These are phyloP conservation scores for cat (Felis catus) DNA, from an alignment of 2,113 vertebrate species.

Conservation along the genomic window F.catus_Fca126_mat1.0 CM031412.1:102396501-102397000, in stretches of 20 bases:
- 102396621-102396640: no score
- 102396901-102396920: background rate
- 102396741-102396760: background rate
- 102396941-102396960: rapidly evolving
- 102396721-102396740: background rate
- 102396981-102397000: background rate
- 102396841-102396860: background rate
- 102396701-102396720: no score
- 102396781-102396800: background rate
- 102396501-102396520: background rate
- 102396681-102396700: no score
- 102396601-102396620: no score
- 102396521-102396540: no score
- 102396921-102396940: background rate
- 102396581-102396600: no score
- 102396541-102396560: no score
- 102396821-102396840: background rate
- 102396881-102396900: background rate
- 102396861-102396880: rapidly evolving
- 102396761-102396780: background rate
- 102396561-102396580: rapidly evolving
- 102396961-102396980: background rate
- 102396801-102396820: background rate
- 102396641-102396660: no score
- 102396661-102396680: no score